A percentile compares a stretch with the other conserved stretches of the same genome.
These are phyloP conservation scores for Hydrozoanthus gracilis DNA, from an alignment of 92 coral and sea anemone genomes.

Conservation along the genomic window DNA sequence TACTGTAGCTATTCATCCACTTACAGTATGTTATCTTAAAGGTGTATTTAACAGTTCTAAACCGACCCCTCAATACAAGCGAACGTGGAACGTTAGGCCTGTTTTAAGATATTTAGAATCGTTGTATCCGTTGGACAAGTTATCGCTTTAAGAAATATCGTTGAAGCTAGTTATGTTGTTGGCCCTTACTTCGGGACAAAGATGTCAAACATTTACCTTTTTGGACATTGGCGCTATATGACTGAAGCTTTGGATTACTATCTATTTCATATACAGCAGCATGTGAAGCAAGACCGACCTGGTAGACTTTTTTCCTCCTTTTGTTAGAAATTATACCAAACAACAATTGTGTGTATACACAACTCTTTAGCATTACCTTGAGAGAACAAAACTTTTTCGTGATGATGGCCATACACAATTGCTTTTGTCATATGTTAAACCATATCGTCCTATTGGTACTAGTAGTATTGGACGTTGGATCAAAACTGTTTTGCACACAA, in stretches of 20 bases:
- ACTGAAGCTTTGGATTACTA: slow-evolving; percentile 35
- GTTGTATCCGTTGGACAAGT: neutral
- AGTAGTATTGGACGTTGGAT: neutral
- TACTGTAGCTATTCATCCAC: slow-evolving; percentile 55
- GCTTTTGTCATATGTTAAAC: neutral
- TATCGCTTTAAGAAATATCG: slow-evolving; percentile 44
- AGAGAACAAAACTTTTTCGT: neutral
- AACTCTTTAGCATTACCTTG: neutral
- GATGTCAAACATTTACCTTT: slow-evolving; percentile 55
- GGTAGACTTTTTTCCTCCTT: slow-evolving; percentile 38
- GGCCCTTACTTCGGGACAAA: too few relatives aligned
- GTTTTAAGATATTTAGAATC: slow-evolving; percentile 35
- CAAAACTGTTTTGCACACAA: neutral
- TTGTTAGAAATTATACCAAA: slow-evolving; percentile 33
- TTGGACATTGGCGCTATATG: slow-evolving; percentile 39
- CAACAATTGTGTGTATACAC: too few relatives aligned
- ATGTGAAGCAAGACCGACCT: slow-evolving; percentile 54
- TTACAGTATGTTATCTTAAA: slow-evolving; percentile 52
- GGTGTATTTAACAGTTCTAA: slow-evolving; percentile 57
- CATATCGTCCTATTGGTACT: neutral
- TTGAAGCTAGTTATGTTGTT: slow-evolving; percentile 44
- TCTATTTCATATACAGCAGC: slow-evolving; percentile 28
- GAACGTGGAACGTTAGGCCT: slow-evolving; percentile 53
- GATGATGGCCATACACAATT: neutral
- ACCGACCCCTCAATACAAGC: slow-evolving; percentile 39